A percentile compares a stretch with the other conserved stretches of the same genome.
phyloP scores from a whole-genome alignment of 2,888 invertebrate species.

The Leptopilina myrica region DNA sequence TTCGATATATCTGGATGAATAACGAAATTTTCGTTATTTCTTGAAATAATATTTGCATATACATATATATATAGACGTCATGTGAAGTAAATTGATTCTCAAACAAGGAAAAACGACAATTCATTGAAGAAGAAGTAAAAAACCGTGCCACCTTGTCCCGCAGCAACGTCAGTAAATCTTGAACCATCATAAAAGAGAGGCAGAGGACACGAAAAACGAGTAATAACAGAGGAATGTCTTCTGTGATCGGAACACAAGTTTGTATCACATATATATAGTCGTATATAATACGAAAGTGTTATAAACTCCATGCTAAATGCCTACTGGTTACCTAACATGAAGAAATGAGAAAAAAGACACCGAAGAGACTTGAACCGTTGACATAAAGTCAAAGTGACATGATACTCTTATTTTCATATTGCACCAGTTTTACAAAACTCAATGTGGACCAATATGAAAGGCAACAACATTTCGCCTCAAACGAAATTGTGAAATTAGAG shows the following conservation, averaged over 20 bases:
- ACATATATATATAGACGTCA: not conserved
- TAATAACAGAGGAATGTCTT: conserved; percentile 4
- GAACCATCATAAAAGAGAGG: not conserved
- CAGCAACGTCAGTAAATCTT: conserved; percentile 15
- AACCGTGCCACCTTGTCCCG: conserved; percentile 23
- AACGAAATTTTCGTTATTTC: not conserved
- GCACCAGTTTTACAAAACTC: conserved; percentile 13
- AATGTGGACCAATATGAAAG: conserved; percentile 23
- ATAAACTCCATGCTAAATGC: conserved; percentile 29
- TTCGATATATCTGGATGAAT: not conserved
- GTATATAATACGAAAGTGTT: conserved; percentile 30
- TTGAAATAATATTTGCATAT: conserved; percentile 10
- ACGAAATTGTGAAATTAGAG: conserved; percentile 18
- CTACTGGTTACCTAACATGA: conserved; percentile 27
- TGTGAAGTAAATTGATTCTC: conserved; percentile 1
- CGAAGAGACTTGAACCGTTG: not conserved
- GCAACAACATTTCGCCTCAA: not conserved
- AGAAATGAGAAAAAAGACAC: conserved; percentile 28
- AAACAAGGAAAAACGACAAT: conserved; percentile 22
- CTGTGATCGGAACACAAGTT: conserved; percentile 1
- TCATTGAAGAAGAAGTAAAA: not conserved
- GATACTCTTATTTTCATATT: conserved; percentile 28
- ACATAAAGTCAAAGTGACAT: conserved; percentile 11
- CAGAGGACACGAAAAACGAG: not conserved
- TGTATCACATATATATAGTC: not conserved